Evolutionary conservation across 2,113 vertebrate genomes (phyloP), one percentile per base, ranked within the genome.

Genomic region (Ailuropoda melanoleuca): DNA sequence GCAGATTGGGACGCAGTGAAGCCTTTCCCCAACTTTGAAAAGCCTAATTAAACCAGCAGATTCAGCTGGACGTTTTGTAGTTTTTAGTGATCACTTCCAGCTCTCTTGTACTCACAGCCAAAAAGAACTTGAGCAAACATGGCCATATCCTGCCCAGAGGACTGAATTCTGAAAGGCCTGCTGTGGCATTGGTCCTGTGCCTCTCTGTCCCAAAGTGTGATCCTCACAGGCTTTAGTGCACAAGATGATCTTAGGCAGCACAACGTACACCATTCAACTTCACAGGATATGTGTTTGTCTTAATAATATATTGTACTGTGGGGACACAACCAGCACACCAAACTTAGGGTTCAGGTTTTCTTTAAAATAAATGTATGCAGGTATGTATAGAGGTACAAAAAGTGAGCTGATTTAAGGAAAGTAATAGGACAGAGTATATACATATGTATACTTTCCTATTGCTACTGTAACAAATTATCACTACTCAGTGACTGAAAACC

Each of bases 121-220:
- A 34, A 82, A 74, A 56, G 95, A 37, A 46, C 11, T 17, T 43
- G 78, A 64, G 31, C 37, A 81, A 39, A 53, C 34, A n/a, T 6
- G 84, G 66, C 19, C 62, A 72, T 15, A 10, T n/a, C 29, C 10
- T 46, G 48, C 26, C 26, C 50, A 26, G 6, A 34, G 14, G 19
- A 6, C 14, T 34, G 37, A 43, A 37, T 46, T 64, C 68, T 21
- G 34, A 60, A 68, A 29, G 68, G 15, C 46, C 48, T 2, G 43
- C 29, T 0, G 4, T 5, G 10, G 4, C 48, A 3, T 26, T 34
- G 17, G 6, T 24, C 4, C 11, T 60, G 4, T 29, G 19, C 12
- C 4, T 1, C 24, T 11, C 18, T 56, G 37, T 48, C 5, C 3
- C 11, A 3, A 24, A 34, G 13, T 12, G 6, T 8, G 23, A 19